phyloP scores from a whole-genome alignment of 2,888 invertebrate species.

The Euproctis similis region DNA sequence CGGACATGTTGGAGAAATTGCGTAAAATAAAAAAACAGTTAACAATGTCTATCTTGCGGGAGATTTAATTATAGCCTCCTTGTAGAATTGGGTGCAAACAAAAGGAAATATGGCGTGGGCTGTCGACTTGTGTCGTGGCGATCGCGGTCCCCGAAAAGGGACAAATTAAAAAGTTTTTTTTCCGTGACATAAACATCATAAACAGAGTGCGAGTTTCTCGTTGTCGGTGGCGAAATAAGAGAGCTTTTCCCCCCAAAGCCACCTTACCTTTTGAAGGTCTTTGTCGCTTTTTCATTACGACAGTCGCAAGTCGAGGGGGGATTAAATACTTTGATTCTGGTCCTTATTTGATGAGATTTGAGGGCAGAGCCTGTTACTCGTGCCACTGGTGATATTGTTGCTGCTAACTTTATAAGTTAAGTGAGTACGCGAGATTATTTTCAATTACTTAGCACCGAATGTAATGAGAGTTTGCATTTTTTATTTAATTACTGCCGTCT shows the following conservation, averaged over 20 bases:
- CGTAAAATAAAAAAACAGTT: constrained; percentile 1
- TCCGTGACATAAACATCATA: constrained; percentile 15
- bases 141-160: constrained; percentile 3
- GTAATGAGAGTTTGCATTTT: no score
- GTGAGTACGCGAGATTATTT: neutral
- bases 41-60: neutral
- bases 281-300: constrained; percentile 34
- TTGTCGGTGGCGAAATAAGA: constrained; percentile 19
- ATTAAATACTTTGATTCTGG: constrained; percentile 34
- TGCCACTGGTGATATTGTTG: constrained; percentile 5
- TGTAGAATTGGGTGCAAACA: constrained; percentile 8
- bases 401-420: constrained; percentile 5
- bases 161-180: constrained; percentile 20
- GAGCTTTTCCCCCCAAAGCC: constrained; percentile 3
- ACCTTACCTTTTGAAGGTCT: constrained; percentile 8
- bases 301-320: constrained; percentile 21
- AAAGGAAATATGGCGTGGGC: neutral
- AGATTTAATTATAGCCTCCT: constrained; percentile 7
- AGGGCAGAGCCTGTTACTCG: constrained; percentile 6
- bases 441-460: constrained; percentile 7
- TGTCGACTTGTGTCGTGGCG: neutral
- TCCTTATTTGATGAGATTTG: constrained; percentile 13
- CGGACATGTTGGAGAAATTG: constrained; percentile 3
- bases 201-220: constrained; percentile 15
- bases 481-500: no score